A percentile compares a stretch with the other conserved stretches of the same genome.
Evolutionary conservation across 2,113 vertebrate species (phyloP).

Genomic region (Cepphus grylle): DNA sequence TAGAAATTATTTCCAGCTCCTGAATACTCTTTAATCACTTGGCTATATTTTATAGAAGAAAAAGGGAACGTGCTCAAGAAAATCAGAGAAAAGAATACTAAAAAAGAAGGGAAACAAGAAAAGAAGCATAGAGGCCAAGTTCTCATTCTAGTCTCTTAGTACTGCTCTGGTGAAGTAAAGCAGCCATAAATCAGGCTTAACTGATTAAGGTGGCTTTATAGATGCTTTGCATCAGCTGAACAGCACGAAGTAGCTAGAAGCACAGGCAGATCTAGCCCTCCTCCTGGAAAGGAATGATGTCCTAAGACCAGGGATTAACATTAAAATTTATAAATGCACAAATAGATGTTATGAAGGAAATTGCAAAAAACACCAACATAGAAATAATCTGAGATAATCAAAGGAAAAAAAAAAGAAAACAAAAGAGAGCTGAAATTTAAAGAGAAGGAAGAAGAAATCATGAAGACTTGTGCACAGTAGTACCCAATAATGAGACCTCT

Average conservation of each 20-base stretch:
- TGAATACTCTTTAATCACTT: neutral
- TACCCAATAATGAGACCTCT: neutral
- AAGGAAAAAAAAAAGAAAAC: neutral
- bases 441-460: neutral
- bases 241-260: neutral
- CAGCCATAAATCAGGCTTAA: neutral
- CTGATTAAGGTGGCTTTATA: neutral
- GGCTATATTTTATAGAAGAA: neutral
- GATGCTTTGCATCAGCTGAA: neutral
- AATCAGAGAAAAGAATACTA: neutral
- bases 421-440: neutral
- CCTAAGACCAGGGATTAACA: neutral
- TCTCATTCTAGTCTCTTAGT: neutral
- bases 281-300: neutral
- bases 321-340: neutral
- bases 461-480: neutral
- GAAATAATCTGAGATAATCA: neutral
- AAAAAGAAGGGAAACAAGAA: neutral
- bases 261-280: neutral
- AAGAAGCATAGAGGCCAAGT: neutral
- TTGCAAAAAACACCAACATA: neutral
- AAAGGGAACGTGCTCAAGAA: neutral
- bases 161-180: neutral
- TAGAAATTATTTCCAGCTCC: neutral
- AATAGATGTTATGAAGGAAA: neutral